A percentile compares a stretch with the other conserved stretches of the same genome.
Conservation (phyloP, 2,113 vertebrate genomes). For the Herpetotheres cachinnans region DNA sequence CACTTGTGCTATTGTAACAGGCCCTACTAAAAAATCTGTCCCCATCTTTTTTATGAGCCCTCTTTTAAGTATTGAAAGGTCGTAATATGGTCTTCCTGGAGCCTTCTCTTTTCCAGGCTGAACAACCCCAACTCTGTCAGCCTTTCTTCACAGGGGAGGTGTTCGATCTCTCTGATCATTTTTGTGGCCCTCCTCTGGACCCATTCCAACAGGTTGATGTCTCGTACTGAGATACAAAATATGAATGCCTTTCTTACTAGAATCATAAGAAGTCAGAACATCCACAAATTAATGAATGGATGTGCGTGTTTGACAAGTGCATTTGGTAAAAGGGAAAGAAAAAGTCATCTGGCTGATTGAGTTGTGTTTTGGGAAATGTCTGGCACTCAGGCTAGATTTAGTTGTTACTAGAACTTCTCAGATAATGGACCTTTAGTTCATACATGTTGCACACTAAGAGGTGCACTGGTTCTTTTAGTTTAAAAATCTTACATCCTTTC, state of each 20-base stretch:
- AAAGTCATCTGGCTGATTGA: not conserved
- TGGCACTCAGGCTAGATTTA: not conserved
- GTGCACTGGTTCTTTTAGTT: not conserved
- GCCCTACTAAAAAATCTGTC: not conserved
- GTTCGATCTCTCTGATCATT: not conserved
- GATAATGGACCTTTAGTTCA: not conserved
- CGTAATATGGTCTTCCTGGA: not conserved
- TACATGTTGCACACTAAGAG: not conserved
- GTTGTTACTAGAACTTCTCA: not conserved
- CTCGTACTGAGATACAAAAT: not conserved
- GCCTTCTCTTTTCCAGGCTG: not conserved
- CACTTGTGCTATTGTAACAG: not conserved
- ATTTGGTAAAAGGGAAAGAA: not conserved
- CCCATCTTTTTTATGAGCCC: accelerated
- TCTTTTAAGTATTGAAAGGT: not conserved
- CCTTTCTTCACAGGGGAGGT: not conserved
- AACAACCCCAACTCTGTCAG: not conserved
- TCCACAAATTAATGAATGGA: not conserved
- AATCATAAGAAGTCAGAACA: not conserved
- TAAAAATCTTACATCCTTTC: not conserved
- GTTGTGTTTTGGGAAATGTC: not conserved
- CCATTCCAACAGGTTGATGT: not conserved
- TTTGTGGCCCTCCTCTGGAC: not conserved
- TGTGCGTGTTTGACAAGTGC: not conserved
- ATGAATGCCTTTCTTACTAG: not conserved